Evolutionary conservation across 2,797 vertebrate genomes (phyloP), one percentile per base, ranked within the genome.

Genomic region (Acrossocheilus wenchowensis): DNA sequence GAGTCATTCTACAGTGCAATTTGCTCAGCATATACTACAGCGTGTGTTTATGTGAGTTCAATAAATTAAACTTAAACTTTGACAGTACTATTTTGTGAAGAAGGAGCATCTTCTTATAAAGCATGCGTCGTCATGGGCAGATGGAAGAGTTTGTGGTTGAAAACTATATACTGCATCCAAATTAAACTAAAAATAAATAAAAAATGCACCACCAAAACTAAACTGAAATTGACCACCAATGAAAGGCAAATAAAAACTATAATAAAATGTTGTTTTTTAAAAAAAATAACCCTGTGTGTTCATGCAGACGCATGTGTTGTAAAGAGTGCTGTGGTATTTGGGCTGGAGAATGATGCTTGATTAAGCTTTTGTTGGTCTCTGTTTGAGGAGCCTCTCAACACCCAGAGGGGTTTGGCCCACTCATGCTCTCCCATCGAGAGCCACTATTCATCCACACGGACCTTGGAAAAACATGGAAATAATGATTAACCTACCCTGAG

Each of bases 391-490:
- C 26, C 87, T 86, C 87, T 88, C 75, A 71, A 79, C 78, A 34
- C 66, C 85, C 75, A 74, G 81, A 88, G 81, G 78, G 85, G 83
- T 85, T 85, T 88, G 83, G 66, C 85, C 57, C 85, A 87, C 88
- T 84, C 85, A 77, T 66, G 52, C 69, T 75, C 81, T 60, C 78
- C 48, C 34, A 68, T 78, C 73, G 82, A 86, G 88, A 83, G 83
- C 80, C 62, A 81, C 78, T 81, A 52, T 86, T 86, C 85, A 77
- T 26, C 73, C 79, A 72, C 10, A 52, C 77, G 84, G 87, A 84
- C 87, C 81, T 81, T 84, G 87, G 68, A 88, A 82, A 82, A 78
- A 82, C 74, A 45, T 17, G 11, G 10, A 4, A 78, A 68, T 36
- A 64, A 75, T 75, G 71, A 83, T 64, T 66, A 75, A 75, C 19